These are phyloP conservation scores for Metacarcinus magister DNA, from an alignment of 2,888 invertebrate genomes.

Conservation along the genomic window DNA sequence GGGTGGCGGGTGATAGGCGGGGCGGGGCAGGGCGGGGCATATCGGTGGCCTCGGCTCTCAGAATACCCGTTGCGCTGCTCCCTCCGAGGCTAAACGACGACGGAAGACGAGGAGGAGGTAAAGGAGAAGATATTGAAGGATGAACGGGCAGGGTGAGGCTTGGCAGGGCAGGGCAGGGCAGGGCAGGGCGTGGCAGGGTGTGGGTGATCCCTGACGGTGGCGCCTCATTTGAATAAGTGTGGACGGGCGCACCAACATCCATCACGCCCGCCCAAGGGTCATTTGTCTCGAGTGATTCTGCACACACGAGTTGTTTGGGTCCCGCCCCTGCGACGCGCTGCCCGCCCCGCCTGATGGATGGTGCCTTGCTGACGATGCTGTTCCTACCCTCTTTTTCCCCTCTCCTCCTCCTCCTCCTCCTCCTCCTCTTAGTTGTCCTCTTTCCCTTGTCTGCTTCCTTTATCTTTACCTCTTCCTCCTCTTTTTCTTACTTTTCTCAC, in stretches of 20 bases:
- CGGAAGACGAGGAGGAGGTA: not conserved
- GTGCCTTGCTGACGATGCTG: not conserved
- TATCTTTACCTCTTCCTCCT: not conserved
- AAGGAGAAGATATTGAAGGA: not conserved
- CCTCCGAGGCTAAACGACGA: not conserved
- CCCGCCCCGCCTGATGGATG: constrained; percentile 45
- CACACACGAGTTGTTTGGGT: constrained; percentile 67
- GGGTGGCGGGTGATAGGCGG: not conserved
- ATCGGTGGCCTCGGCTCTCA: not conserved
- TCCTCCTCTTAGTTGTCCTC: not conserved
- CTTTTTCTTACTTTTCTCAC: not conserved
- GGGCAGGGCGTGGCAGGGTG: not conserved
- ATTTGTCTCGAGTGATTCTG: constrained; percentile 76
- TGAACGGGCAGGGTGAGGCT: not conserved
- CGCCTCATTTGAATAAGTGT: constrained; percentile 66
- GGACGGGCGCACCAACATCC: constrained; percentile 54
- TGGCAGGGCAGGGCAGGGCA: not conserved
- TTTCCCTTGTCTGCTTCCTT: not conserved
- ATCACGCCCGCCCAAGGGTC: constrained; percentile 59
- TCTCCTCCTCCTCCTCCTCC: not conserved
- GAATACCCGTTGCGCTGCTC: not conserved
- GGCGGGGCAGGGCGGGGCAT: not conserved
- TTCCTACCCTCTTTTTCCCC: not conserved
- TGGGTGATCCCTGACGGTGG: not conserved
- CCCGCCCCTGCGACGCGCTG: constrained; percentile 56